Base-by-base conservation (phyloP, 2,797 vertebrate genomes). In the Synanceia verrucosa region DNA sequence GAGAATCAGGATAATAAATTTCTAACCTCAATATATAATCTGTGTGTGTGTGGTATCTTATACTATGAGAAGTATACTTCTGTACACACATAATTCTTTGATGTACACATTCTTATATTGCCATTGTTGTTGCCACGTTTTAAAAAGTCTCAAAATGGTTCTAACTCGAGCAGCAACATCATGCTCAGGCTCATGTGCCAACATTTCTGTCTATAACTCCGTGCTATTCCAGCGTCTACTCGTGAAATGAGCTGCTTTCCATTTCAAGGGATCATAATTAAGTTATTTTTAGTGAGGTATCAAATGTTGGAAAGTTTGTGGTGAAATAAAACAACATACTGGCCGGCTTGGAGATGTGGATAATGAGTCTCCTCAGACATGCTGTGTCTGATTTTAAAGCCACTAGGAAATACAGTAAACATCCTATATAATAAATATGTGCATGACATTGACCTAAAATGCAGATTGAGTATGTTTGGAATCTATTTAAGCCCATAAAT, bases 211-310 rank as follows among this genome's bases (percentile, higher is more conserved):
- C 28, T n/a, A 2, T 23, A 72, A 33, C 21, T 13, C 5, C 11
- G n/a, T 21, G 19, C 51, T 44, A 47, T 34, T 6, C 5, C 29
- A 24, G 36, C 64, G 9, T 33, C 36, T 48, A 18, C 34, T 53
- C 10, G 23, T 66, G 16, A 74, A 79, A 65, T 69, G 1, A 63
- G 28, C 61, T 68, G 57, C 24, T 75, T 86, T 81, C 55, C 56
- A 66, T 65, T 72, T 85, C 57, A 73, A 71, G 33, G 43, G 31
- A 33, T 59, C 48, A 47, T 50, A 24, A 67, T 73, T 9, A 66
- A 70, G 51, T 71, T 78, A 36, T 73, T 76, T 64, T 67, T 74
- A 55, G 69, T 26, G 26, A 43, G 36, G 59, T 64, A 44, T 53
- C 24, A 79, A 61, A 70, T 65, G 39, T 23, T 13, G 11, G 18